Base-by-base conservation (phyloP, 2,113 vertebrate genomes). In the Sakesphorus luctuosus region DNA sequence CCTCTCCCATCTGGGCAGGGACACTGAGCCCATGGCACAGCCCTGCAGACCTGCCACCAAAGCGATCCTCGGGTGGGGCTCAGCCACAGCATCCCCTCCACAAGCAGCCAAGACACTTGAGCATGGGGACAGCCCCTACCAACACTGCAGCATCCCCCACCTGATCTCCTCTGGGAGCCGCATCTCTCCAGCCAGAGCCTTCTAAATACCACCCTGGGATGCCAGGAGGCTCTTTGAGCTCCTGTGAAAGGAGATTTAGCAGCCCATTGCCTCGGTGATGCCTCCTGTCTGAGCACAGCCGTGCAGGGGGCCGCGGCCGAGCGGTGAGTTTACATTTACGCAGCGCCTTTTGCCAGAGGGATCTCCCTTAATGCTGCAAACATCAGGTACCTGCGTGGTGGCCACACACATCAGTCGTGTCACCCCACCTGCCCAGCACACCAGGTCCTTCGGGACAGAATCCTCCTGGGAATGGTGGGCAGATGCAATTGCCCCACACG, bases 11-110 rank as follows among this genome's bases (percentile, higher is more conserved):
- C 40, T 18, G 46, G 38, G 18, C 68, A 76, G 31, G 36, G 55
- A 47, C 16, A 9, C 49, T 2, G 6, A 36, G 53, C 44, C 74
- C 33, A 4, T 0, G 1, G 43, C 44, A 11, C 3, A 0, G 55
- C 46, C 13, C 1, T 8, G 28, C 0, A 0, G 87, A 52, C 15
- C 3, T 2, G 63, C 4, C 6, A 47, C 18, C 36, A 6, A 16
- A 9, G 36, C 40, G 58, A 63, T 8, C 26, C 18, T 24, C 63
- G 15, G 9, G 8, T 11, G 18, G 44, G 40, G 33, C 35, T 92
- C 18, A 11, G 49, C 38, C 0, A 0, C 7, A 21, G 52, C 56
- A 59, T 36, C 20, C 14, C 5, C 7, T 3, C 50, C n/a, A 2
- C 3, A 19, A 46, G 35, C 49, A 56, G 44, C 38, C 33, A 49